A percentile compares a stretch with the other conserved stretches of the same genome.
Evolutionary conservation across 2,888 invertebrate species (phyloP).

Genomic region (Sycophila texana): DNA sequence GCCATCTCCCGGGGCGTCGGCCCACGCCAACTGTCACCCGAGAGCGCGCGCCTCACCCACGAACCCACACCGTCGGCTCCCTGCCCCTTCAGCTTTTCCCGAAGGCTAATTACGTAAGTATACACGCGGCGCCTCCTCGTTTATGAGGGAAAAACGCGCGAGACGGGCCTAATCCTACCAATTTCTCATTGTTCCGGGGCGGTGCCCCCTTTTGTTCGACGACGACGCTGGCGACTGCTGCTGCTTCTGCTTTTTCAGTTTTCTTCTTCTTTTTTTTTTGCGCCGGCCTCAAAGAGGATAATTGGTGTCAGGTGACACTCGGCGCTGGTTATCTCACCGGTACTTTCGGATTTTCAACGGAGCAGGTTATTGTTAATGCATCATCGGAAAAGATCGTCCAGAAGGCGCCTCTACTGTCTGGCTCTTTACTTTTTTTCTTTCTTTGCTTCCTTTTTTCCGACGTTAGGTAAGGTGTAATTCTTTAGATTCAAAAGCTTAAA

Average conservation of each 20-base stretch:
- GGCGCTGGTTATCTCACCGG: slow-evolving; percentile 25
- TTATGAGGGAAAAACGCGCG: slow-evolving; percentile 35
- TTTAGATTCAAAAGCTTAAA: too few relatives aligned
- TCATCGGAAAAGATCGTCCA: not conserved
- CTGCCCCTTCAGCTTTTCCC: slow-evolving; percentile 26
- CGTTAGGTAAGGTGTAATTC: too few relatives aligned
- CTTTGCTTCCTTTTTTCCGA: slow-evolving; percentile 5
- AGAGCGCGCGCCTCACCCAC: not conserved
- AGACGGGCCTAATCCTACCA: slow-evolving; percentile 40
- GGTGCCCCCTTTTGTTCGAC: slow-evolving; percentile 28
- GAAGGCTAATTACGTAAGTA: slow-evolving; percentile 53
- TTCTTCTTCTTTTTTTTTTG: slow-evolving; percentile 19
- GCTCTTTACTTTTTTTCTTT: slow-evolving; percentile 4
- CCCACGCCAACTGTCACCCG: not conserved
- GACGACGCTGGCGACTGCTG: slow-evolving; percentile 5
- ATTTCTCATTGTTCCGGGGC: slow-evolving; percentile 41
- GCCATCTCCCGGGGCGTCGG: not conserved
- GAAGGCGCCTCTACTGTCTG: slow-evolving; percentile 23
- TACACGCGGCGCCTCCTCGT: slow-evolving; percentile 34
- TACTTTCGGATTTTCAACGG: slow-evolving; percentile 32
- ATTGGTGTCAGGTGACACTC: slow-evolving; percentile 56
- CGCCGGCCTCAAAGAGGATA: slow-evolving; percentile 46
- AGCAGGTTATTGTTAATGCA: slow-evolving; percentile 36
- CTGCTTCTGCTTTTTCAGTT: too few relatives aligned
- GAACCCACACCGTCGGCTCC: slow-evolving; percentile 11